Percentiles rank a stretch among this genome's conserved stretches.
Conservation (phyloP, 2,888 invertebrate species). For the Tineola bisselliella region DNA sequence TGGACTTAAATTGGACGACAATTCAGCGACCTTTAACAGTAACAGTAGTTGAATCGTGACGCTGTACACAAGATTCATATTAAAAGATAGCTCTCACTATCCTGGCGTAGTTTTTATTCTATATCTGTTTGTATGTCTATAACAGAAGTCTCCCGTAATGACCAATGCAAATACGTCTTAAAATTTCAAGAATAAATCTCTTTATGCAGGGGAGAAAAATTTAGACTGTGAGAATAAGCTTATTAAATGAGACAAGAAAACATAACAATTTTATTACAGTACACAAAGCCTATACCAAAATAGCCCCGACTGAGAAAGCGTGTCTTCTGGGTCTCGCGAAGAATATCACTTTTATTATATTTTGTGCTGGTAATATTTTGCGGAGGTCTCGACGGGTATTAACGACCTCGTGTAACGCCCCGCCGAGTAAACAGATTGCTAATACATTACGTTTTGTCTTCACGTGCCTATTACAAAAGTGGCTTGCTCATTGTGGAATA, state of each 20-base stretch:
- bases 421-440: slow-evolving; percentile 43
- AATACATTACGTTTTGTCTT: slow-evolving; percentile 27
- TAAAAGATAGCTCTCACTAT: too few species aligned
- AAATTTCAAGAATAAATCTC: too few species aligned
- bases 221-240: background rate
- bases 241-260: background rate
- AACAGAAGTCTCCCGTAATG: too few species aligned
- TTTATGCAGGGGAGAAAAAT: too few species aligned
- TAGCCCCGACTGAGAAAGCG: slow-evolving; percentile 4
- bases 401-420: slow-evolving; percentile 41
- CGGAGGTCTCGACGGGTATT: slow-evolving; percentile 33
- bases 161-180: too few species aligned
- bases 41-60: too few species aligned
- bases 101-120: too few species aligned
- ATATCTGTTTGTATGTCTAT: too few species aligned
- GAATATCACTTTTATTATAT: slow-evolving; percentile 28
- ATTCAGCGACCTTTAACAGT: too few species aligned
- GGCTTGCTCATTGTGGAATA: slow-evolving; percentile 1
- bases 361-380: slow-evolving; percentile 36
- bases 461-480: slow-evolving; percentile 12
- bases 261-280: background rate
- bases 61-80: too few species aligned
- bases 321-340: background rate
- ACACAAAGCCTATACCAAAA: background rate
- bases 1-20: slow-evolving; percentile 10